These are phyloP conservation scores for Bhutanitis thaidina DNA, from an alignment of 2,888 invertebrate species.

Conservation along the genomic window DNA sequence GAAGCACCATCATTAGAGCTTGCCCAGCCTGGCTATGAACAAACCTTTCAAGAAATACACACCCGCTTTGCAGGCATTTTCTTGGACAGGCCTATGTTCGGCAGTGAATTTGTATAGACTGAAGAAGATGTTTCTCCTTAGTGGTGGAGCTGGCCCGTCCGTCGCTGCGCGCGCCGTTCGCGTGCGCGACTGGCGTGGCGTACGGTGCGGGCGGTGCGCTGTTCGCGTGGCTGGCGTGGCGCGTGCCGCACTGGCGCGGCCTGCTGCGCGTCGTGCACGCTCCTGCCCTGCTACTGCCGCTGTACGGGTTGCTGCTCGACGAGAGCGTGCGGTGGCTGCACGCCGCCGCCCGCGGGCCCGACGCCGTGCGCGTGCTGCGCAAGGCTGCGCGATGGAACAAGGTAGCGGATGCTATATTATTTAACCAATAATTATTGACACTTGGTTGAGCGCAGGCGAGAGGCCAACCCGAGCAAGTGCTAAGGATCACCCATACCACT, in stretches of 20 bases:
- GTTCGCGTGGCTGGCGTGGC: slow-evolving; percentile 54
- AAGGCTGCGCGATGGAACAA: slow-evolving; percentile 83
- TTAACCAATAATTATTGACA: too few species aligned
- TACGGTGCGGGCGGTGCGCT: slow-evolving; percentile 79
- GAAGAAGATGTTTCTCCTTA: too few species aligned
- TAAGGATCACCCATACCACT: too few species aligned
- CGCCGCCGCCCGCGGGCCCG: slow-evolving; percentile 76
- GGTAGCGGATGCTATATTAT: slow-evolving; percentile 40
- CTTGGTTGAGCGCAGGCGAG: too few species aligned
- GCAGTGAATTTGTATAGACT: neutral
- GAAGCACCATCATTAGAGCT: too few species aligned
- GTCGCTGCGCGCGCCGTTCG: slow-evolving; percentile 58
- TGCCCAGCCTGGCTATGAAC: too few species aligned
- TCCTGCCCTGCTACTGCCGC: slow-evolving; percentile 83
- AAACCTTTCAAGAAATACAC: too few species aligned
- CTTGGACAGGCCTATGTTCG: too few species aligned
- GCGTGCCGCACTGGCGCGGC: slow-evolving; percentile 83
- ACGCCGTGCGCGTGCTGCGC: slow-evolving; percentile 79
- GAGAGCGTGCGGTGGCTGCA: slow-evolving; percentile 89
- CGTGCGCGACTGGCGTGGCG: slow-evolving; percentile 61
- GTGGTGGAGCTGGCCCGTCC: slow-evolving; percentile 65
- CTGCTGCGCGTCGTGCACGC: slow-evolving; percentile 82
- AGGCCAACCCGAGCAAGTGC: too few species aligned
- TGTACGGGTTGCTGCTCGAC: slow-evolving; percentile 84
- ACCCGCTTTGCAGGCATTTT: too few species aligned